Conservation (phyloP, 92 coral and sea anemone species). For the Parazoanthus swiftii region DNA sequence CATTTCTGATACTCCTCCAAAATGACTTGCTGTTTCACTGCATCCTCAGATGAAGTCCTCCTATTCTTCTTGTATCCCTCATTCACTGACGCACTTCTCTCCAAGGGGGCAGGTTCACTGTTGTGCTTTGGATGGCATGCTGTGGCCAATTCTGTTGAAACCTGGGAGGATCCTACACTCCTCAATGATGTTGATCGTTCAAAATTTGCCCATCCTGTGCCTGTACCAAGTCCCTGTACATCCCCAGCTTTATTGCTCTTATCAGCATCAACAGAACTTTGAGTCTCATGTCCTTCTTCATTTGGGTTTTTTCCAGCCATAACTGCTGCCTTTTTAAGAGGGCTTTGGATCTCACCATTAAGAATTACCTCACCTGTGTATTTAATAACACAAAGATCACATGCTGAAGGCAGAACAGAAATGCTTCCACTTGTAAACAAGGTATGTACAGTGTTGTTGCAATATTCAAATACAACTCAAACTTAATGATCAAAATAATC, state of each 20-base stretch:
- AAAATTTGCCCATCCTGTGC: constrained; percentile 28
- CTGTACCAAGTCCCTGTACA: neutral
- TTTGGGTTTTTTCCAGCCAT: neutral
- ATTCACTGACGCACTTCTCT: constrained; percentile 31
- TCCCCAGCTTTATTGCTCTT: neutral
- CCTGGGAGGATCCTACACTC: constrained; percentile 42
- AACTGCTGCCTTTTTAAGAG: neutral
- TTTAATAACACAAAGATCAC: neutral
- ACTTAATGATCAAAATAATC: too few species aligned
- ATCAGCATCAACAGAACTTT: neutral
- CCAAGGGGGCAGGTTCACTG: constrained; percentile 27
- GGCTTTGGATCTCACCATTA: constrained; percentile 24
- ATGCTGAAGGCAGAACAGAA: neutral
- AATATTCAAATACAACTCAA: too few species aligned
- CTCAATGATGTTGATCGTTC: constrained; percentile 56
- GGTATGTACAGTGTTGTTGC: too few species aligned
- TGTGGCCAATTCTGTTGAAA: neutral
- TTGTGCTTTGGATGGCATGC: constrained; percentile 28
- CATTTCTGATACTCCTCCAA: constrained; percentile 84
- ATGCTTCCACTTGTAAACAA: too few species aligned
- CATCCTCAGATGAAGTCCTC: neutral
- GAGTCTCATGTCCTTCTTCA: neutral
- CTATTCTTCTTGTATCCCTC: constrained; percentile 10
- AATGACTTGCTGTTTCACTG: neutral
- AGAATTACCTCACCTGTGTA: constrained; percentile 24